phyloP scores from a whole-genome alignment of 2,113 vertebrate species.

The Pituophis catenifer region DNA sequence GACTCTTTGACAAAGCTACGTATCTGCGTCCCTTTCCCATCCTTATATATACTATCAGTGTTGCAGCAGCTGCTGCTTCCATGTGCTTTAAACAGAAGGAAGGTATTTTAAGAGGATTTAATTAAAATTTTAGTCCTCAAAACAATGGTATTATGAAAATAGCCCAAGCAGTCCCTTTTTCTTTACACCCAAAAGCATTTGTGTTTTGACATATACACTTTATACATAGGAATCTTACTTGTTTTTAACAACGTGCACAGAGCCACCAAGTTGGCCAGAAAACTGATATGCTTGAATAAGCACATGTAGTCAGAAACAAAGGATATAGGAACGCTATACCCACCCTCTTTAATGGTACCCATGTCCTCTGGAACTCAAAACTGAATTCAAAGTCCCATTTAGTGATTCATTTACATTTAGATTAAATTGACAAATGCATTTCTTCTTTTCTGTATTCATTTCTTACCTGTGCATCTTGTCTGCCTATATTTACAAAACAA shows the following conservation, averaged over 20 bases:
- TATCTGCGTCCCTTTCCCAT: not conserved
- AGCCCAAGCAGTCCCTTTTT: not conserved
- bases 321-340: not conserved
- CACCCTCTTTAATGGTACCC: not conserved
- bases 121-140: not conserved
- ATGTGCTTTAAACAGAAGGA: not conserved
- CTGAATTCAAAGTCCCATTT: not conserved
- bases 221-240: not conserved
- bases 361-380: not conserved
- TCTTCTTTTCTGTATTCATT: not conserved
- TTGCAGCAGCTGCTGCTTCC: not conserved
- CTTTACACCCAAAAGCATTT: not conserved
- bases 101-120: not conserved
- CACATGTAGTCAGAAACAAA: not conserved
- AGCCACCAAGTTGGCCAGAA: not conserved
- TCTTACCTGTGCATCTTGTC: not conserved
- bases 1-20: not conserved
- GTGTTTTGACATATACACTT: not conserved
- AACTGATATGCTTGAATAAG: not conserved
- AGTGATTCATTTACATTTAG: constrained; percentile 1
- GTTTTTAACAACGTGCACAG: not conserved
- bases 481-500: not conserved
- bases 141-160: not conserved
- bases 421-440: not conserved
- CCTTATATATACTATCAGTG: not conserved